Base-by-base conservation (phyloP, 2,888 invertebrate genomes). In the Drosophila yooni region DNA sequence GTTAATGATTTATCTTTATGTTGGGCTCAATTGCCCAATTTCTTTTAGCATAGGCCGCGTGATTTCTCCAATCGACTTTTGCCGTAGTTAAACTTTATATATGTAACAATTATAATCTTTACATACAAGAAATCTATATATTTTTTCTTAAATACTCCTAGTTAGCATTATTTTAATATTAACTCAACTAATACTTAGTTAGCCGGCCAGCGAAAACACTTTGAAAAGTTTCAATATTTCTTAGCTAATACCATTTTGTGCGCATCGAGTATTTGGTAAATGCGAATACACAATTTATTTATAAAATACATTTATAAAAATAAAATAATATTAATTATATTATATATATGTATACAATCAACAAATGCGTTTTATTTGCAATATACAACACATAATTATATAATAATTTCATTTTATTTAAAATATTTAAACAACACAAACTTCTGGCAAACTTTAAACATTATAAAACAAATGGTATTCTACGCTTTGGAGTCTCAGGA, bases 11-110 rank as follows among this genome's bases (percentile, higher is more conserved):
- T 21, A 21, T 40, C 21, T 27, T 56, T 62, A 40, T 58, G 33
- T 70, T 57, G 51, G 48, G n/a, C 48, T 60, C 33, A 15, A 40
- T 81, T 66, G 10, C 31, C 25, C 2, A 11, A 10, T 34, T 38
- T 48, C 10, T 67, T 54, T 27, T 59, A 66, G 65, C 59, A 54
- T 58, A 70, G 29, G 65, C 70, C 77, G 76, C 63, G 59, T 79
- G 71, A 78, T 71, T 78, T 58, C 48, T 62, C 31, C 33, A 76
- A 67, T 60, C 65, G 40, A 66, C 33, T 70, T 76, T 77, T 77
- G 78, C 73, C 78, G 63, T 72, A 76, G 72, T 3, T 76, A 64
- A 58, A 46, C 10, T 34, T 29, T 18, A 57, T n/a, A 57, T n/a
- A 33, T 34, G 66, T 13, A 46, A 46, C 46, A 56, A 13, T 13